These are phyloP conservation scores for Thinocorus orbignyianus DNA, from an alignment of 2,113 vertebrate species.

Conservation along the genomic window DNA sequence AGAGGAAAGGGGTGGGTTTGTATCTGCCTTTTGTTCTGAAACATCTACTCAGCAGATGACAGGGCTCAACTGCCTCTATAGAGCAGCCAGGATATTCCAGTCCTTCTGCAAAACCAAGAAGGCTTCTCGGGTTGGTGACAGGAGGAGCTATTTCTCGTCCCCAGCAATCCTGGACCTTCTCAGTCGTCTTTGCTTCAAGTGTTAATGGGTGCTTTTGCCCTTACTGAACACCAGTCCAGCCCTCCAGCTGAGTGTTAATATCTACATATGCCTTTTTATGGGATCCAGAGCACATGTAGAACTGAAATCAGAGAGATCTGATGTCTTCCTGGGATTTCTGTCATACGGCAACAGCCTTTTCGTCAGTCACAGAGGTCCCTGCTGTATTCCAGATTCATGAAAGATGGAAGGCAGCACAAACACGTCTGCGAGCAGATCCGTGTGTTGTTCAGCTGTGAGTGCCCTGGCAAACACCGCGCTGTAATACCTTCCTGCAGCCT, in stretches of 20 bases:
- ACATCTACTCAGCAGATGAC: background rate
- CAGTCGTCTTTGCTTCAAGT: background rate
- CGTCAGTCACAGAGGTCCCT: conserved; percentile 33
- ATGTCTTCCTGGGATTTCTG: conserved; percentile 31
- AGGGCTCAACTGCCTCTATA: background rate
- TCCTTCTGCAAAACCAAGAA: background rate
- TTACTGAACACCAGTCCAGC: background rate
- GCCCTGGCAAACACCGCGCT: background rate
- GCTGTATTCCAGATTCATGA: conserved; percentile 34
- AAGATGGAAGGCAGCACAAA: conserved; percentile 22
- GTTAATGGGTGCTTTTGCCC: background rate
- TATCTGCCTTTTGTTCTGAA: background rate
- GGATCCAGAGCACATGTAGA: background rate
- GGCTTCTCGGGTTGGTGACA: background rate
- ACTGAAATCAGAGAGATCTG: conserved; percentile 8
- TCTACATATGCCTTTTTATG: background rate
- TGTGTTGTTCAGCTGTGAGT: background rate
- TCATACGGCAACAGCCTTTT: conserved; percentile 32
- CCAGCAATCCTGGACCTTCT: background rate
- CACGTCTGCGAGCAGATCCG: background rate
- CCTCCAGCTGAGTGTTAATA: background rate
- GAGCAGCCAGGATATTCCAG: background rate
- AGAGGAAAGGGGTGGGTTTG: background rate
- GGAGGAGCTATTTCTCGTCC: background rate
- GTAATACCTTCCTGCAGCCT: conserved; percentile 17